These are phyloP conservation scores for Macaca nemestrina DNA, from an alignment of 2,113 vertebrate species.

Conservation along the genomic window DNA sequence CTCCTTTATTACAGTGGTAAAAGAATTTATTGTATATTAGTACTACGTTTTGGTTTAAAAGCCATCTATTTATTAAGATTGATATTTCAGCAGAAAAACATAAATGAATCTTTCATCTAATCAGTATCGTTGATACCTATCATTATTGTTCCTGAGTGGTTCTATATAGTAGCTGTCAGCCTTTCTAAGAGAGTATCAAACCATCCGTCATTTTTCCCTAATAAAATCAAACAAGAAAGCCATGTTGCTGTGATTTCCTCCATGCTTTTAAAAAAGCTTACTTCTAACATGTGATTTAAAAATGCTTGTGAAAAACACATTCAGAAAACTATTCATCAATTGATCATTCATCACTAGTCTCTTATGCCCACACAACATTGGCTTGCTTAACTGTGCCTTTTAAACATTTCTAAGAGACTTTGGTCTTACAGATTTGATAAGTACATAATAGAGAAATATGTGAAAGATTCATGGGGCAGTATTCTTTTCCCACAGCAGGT, in stretches of 20 bases:
- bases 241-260: slow-evolving; percentile 25
- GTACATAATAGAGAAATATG: not conserved
- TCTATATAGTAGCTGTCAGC: slow-evolving; percentile 9
- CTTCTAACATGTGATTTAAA: slow-evolving; percentile 33
- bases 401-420: slow-evolving; percentile 30
- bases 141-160: not conserved
- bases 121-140: slow-evolving; percentile 20
- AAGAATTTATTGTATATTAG: not conserved
- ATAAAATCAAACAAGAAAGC: slow-evolving; percentile 46
- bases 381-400: slow-evolving; percentile 31
- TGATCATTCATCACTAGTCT: not conserved
- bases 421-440: not conserved
- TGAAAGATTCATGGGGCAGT: not conserved
- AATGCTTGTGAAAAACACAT: slow-evolving; percentile 33
- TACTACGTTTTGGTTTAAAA: slow-evolving; percentile 29
- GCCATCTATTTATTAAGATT: slow-evolving; percentile 27
- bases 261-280: slow-evolving; percentile 27
- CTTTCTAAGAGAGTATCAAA: slow-evolving; percentile 25
- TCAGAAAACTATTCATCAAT: not conserved
- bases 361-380: not conserved
- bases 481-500: not conserved
- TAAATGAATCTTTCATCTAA: slow-evolving; percentile 49
- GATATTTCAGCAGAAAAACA: slow-evolving; percentile 51
- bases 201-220: not conserved
- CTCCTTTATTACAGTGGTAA: not conserved